These are phyloP conservation scores for Artemia franciscana DNA, from an alignment of 1,140 invertebrate species.

Conservation along the genomic window DNA sequence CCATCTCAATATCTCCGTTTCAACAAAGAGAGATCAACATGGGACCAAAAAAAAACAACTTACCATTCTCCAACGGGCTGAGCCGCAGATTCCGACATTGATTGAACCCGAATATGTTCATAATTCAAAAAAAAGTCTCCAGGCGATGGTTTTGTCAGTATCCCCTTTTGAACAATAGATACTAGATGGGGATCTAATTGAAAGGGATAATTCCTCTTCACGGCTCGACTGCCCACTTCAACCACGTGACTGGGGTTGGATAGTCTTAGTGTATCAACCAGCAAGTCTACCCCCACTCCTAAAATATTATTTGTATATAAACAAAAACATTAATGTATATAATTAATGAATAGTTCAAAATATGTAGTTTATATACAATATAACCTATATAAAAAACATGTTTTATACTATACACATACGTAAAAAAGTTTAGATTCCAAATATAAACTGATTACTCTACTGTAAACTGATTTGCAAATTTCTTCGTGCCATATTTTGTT, in stretches of 20 bases:
- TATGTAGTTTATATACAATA: no score
- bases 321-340: no score
- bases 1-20: no score
- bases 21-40: no score
- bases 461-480: no score
- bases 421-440: no score
- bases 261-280: constrained; percentile 17
- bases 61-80: constrained; percentile 6
- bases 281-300: constrained; percentile 19
- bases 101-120: neutral
- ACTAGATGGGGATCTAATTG: constrained; percentile 8
- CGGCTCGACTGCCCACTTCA: constrained; percentile 16
- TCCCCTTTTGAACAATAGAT: neutral
- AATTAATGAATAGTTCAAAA: no score
- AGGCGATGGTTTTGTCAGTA: neutral
- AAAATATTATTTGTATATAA: constrained; percentile 8
- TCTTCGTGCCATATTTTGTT: no score
- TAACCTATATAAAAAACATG: no score
- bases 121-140: neutral
- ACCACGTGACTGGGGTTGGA: constrained; percentile 17
- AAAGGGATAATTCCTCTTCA: constrained; percentile 15
- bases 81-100: neutral
- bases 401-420: no score
- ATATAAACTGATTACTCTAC: no score
- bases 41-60: constrained; percentile 1